Conservation (phyloP, 2,113 vertebrate genomes). For the Pachypanchax playfairii region DNA sequence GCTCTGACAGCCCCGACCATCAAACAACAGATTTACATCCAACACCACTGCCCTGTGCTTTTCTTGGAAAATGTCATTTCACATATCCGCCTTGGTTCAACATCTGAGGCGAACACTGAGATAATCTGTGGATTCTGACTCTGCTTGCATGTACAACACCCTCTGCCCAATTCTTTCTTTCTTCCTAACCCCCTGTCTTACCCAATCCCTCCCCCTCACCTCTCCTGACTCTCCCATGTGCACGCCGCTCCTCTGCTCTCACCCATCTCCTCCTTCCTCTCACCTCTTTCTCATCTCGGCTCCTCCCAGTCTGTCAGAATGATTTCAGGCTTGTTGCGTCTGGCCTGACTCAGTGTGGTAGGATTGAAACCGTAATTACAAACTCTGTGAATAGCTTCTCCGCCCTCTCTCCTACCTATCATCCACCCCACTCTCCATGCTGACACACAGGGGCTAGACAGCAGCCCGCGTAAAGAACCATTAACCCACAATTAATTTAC, state of each 20-base stretch:
- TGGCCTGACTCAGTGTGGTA: conserved; percentile 50
- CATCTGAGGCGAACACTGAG: conserved; percentile 42
- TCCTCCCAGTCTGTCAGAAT: conserved; percentile 53
- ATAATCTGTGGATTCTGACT: conserved; percentile 63
- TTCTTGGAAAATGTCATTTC: conserved; percentile 58
- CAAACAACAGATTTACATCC: conserved; percentile 62
- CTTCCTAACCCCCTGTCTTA: conserved; percentile 6
- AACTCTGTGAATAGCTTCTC: conserved; percentile 57
- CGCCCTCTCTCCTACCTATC: conserved; percentile 60
- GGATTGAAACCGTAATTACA: conserved; percentile 66
- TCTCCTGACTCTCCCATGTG: neutral
- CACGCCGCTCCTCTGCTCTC: neutral
- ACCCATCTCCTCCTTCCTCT: conserved; percentile 13
- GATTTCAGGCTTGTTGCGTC: conserved; percentile 68
- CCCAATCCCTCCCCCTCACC: conserved; percentile 4
- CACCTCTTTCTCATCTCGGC: conserved; percentile 34
- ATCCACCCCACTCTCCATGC: conserved; percentile 48
- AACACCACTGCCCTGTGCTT: conserved; percentile 25
- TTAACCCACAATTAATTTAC: conserved; percentile 75
- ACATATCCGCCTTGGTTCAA: conserved; percentile 45
- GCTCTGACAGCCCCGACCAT: conserved; percentile 57
- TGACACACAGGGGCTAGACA: conserved; percentile 53
- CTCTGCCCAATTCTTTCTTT: conserved; percentile 17
- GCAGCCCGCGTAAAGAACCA: conserved; percentile 49
- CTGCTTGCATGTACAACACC: conserved; percentile 39